phyloP scores from a whole-genome alignment of 2,113 vertebrate genomes.

The Corythaixoides concolor region DNA sequence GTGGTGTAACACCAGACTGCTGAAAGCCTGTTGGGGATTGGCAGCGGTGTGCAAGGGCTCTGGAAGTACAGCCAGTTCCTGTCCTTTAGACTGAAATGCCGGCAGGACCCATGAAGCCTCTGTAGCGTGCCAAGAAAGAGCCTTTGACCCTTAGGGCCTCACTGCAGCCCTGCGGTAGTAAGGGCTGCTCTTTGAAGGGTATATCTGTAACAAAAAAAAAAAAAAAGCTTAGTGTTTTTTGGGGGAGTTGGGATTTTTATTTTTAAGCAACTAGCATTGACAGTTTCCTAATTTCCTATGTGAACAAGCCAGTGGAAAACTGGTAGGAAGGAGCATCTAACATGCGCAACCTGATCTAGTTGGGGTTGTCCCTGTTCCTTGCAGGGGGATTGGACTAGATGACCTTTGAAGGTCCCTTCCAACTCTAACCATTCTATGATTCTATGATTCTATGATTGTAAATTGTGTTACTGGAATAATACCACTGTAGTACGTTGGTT shows the following conservation, averaged over 20 bases:
- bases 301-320: background rate
- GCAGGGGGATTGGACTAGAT: too few species aligned
- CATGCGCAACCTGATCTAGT: too few species aligned
- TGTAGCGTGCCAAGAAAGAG: background rate
- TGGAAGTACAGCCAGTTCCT: slow-evolving; percentile 50
- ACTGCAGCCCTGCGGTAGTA: background rate
- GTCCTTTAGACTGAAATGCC: background rate
- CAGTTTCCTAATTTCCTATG: background rate
- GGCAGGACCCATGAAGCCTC: background rate
- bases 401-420: too few species aligned
- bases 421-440: too few species aligned
- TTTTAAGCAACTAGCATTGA: background rate
- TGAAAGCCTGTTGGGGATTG: background rate
- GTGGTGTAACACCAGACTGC: slow-evolving; percentile 6
- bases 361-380: too few species aligned
- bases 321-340: background rate
- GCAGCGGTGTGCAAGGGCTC: background rate
- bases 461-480: background rate
- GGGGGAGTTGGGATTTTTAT: background rate
- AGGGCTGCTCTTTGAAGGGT: background rate
- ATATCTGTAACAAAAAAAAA: background rate
- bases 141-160: background rate
- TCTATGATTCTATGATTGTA: too few species aligned
- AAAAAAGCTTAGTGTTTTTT: background rate
- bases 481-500: background rate